Conservation (phyloP, 30 jellyfish, hydroid and myxozoan species). For the Aurelia coerulea region DNA sequence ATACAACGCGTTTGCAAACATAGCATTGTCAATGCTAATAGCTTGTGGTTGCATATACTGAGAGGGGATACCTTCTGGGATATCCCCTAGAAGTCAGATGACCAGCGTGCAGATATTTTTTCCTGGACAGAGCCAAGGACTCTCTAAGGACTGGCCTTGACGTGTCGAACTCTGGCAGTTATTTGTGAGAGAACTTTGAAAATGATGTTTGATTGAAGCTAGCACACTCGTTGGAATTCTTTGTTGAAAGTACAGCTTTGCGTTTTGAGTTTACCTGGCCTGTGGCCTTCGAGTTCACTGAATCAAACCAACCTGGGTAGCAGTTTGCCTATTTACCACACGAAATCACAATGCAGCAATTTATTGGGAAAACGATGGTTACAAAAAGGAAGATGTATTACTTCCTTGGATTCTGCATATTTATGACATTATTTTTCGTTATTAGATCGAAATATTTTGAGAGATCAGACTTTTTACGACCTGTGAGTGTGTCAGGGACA, state of each 20-base stretch:
- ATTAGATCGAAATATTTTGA: conserved; percentile 63
- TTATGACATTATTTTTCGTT: conserved; percentile 27
- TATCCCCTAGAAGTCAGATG: conserved; percentile 48
- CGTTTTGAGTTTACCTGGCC: too few relatives aligned
- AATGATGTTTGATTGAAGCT: too few relatives aligned
- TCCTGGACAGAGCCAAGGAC: neutral
- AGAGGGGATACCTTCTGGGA: neutral
- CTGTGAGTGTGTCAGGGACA: conserved; percentile 7
- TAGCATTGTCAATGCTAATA: neutral
- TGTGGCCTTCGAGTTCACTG: neutral
- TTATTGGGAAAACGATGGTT: neutral
- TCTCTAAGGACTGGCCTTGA: neutral
- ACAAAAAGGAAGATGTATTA: conserved; percentile 33
- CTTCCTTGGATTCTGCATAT: conserved; percentile 22
- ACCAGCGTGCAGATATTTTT: neutral
- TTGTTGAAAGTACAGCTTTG: too few relatives aligned
- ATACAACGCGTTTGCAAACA: neutral
- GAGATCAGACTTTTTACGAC: conserved; percentile 63
- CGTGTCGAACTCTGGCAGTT: too few relatives aligned
- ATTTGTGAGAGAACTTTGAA: too few relatives aligned
- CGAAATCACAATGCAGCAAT: neutral
- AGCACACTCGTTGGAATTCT: too few relatives aligned
- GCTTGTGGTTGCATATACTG: neutral
- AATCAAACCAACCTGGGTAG: neutral
- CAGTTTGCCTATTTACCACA: too few relatives aligned